Base-by-base conservation (phyloP, 2,888 invertebrate species). In the Pseudoips prasinana region DNA sequence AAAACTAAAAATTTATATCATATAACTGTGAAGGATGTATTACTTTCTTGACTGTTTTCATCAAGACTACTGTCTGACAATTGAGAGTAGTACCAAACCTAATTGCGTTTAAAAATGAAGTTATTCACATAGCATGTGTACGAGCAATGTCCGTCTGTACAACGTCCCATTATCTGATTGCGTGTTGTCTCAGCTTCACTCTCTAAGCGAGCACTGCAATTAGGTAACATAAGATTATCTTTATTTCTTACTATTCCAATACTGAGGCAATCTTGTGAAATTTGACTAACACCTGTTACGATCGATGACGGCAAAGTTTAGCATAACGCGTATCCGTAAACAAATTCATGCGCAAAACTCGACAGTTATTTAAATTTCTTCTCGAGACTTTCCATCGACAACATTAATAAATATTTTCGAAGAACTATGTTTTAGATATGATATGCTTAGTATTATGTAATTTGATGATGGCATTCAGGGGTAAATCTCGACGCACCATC, bases 201-300 rank as follows among this genome's bases (percentile, higher is more conserved):
- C 73, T 73, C 66, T 60, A 64, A 51, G 43, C 55, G 46, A 63
- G 44, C 58, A 40, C 39, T 41, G 60, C 62, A 73, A 74, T 73
- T 71, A 71, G 64, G 64, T 69, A 75, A 74, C 67, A 62, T 61
- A 67, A 63, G 60, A 64, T 67, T 67, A 69, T 69, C 61, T 65
- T 40, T 62, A 57, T 59, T 62, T 58, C 52, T 59, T 36, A 47
- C 58, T 61, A 64, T 67, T 63, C 57, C 63, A 64, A 58, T 57
- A 64, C 51, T 50, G 47, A 50, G 39, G 41, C 46, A 37, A 51
- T 45, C 46, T 72, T 73, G 63, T 60, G 74, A 72, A 73, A 74
- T 65, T 58, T 48, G 46, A 53, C 52, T 47, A 44, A 46, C 56
- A 57, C 25, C 29, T 42, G 41, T 39, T 48, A 48, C 36, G 42